phyloP scores from a whole-genome alignment of 2,888 invertebrate genomes.

The Plebejus melissa region DNA sequence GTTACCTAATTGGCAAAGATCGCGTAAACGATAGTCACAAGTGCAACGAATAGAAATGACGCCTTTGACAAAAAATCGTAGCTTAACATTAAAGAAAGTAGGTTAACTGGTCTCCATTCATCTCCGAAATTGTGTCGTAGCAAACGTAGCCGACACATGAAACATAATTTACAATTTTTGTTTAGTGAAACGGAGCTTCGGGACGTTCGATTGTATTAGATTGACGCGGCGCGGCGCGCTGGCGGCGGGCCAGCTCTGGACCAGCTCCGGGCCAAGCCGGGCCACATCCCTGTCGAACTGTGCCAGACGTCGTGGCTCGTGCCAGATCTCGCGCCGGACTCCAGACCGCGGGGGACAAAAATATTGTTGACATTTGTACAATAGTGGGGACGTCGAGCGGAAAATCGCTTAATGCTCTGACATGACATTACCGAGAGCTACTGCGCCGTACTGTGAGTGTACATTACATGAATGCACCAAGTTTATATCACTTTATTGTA shows the following conservation, averaged over 20 bases:
- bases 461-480: background rate
- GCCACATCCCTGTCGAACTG: background rate
- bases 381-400: background rate
- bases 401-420: background rate
- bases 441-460: background rate
- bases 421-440: background rate
- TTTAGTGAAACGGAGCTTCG: background rate
- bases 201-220: background rate
- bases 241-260: background rate
- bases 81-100: background rate
- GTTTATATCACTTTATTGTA: background rate
- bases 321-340: conserved; percentile 7
- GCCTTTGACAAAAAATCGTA: background rate
- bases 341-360: background rate
- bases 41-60: background rate
- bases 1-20: background rate
- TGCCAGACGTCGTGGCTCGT: conserved; percentile 1
- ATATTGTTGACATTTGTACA: conserved; percentile 4
- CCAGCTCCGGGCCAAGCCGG: background rate
- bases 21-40: background rate
- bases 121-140: background rate
- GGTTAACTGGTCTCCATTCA: background rate
- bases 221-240: background rate
- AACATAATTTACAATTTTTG: conserved; percentile 4
- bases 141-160: background rate